phyloP scores from a whole-genome alignment of 2,888 invertebrate species.

The Congeria kusceri region DNA sequence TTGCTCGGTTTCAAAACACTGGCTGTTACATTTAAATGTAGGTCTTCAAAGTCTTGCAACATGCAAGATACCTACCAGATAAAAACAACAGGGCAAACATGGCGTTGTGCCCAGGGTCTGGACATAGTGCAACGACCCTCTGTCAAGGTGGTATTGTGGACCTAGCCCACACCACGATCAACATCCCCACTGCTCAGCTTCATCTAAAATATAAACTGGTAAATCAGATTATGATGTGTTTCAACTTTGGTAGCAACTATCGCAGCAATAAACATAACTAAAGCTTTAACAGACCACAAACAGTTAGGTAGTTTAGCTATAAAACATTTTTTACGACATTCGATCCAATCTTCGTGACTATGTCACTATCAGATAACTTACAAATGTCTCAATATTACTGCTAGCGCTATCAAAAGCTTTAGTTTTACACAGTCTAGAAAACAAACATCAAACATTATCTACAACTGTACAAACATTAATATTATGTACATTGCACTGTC shows the following conservation, averaged over 20 bases:
- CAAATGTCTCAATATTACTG: neutral
- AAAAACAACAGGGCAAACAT: constrained; percentile 9
- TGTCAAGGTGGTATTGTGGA: constrained; percentile 7
- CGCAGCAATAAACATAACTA: constrained; percentile 13
- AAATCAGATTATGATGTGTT: constrained; percentile 42
- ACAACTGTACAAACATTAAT: too few relatives aligned
- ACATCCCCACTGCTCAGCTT: constrained; percentile 11
- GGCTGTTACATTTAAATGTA: too few relatives aligned
- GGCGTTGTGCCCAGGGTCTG: constrained; percentile 21
- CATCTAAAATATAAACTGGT: constrained; percentile 61
- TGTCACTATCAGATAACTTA: neutral
- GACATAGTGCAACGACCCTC: constrained; percentile 49
- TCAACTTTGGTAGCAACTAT: constrained; percentile 24
- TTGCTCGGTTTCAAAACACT: too few relatives aligned
- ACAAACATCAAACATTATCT: too few relatives aligned
- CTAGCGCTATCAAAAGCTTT: neutral
- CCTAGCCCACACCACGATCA: constrained; percentile 7
- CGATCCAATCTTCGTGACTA: too few relatives aligned
- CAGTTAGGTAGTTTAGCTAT: neutral
- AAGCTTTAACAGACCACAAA: constrained; percentile 18
- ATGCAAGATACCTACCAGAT: constrained; percentile 60
- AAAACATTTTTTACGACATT: neutral
- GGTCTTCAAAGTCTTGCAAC: constrained; percentile 14
- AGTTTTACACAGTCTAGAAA: neutral
- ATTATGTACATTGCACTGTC: too few relatives aligned